phyloP scores from a whole-genome alignment of 2,797 vertebrate genomes.

The Characodon lateralis region DNA sequence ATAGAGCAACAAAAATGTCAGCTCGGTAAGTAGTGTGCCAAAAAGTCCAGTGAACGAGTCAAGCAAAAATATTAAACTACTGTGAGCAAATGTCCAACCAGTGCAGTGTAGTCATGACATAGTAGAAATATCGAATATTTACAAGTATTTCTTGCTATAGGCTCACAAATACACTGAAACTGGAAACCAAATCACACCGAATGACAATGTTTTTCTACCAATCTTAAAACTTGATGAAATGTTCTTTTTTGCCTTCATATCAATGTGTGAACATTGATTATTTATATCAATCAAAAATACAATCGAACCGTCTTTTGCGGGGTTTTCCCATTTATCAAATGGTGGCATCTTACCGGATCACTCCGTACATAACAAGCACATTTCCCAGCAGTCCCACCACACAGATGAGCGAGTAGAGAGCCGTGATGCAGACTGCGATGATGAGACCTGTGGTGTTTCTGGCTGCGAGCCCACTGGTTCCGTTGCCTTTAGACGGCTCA shows the following conservation, averaged over 20 bases:
- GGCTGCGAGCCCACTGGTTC: constrained; percentile 56
- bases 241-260: not conserved
- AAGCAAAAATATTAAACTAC: not conserved
- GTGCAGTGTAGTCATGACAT: not conserved
- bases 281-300: not conserved
- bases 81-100: not conserved
- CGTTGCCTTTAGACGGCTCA: constrained; percentile 64
- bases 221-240: not conserved
- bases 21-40: no score
- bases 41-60: not conserved
- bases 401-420: constrained; percentile 92
- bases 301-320: not conserved
- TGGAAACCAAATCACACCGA: constrained; percentile 3
- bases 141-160: not conserved
- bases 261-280: not conserved
- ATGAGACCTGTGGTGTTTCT: constrained; percentile 74
- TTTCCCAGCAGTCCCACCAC: constrained; percentile 95
- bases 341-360: constrained; percentile 87
- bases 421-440: constrained; percentile 90
- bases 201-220: not conserved
- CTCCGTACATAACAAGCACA: constrained; percentile 94
- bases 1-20: no score
- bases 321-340: not conserved
- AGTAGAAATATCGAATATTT: not conserved
- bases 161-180: constrained; percentile 23